These are phyloP conservation scores for Paramisgurnus dabryanus DNA, from an alignment of 2,113 vertebrate genomes.

Conservation along the genomic window DNA sequence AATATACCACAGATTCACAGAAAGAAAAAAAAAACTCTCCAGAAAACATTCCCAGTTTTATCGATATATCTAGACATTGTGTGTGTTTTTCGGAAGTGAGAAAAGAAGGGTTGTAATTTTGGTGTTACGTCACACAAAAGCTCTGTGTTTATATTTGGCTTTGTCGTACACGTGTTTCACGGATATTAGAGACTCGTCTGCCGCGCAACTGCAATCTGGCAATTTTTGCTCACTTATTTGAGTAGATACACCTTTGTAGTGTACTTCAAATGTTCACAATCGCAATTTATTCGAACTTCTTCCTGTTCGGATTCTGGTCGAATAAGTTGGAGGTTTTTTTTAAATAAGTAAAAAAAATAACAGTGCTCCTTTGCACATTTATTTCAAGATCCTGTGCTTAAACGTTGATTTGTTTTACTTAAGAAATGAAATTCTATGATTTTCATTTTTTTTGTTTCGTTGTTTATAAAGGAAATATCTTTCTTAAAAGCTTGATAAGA, in stretches of 20 bases:
- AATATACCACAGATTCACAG: slow-evolving; percentile 65
- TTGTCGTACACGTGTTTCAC: slow-evolving; percentile 59
- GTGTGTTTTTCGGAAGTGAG: slow-evolving; percentile 65
- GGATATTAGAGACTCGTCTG: slow-evolving; percentile 66
- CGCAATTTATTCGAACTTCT: slow-evolving; percentile 46
- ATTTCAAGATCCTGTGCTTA: slow-evolving; percentile 79
- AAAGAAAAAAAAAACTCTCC: slow-evolving; percentile 60
- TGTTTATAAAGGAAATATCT: slow-evolving; percentile 70
- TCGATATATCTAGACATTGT: slow-evolving; percentile 60
- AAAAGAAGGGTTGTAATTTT: slow-evolving; percentile 66
- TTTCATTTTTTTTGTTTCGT: slow-evolving; percentile 69
- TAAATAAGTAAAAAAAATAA: slow-evolving; percentile 53
- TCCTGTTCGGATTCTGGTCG: slow-evolving; percentile 58
- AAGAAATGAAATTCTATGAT: slow-evolving; percentile 70
- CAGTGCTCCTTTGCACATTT: slow-evolving; percentile 80
- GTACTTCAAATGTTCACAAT: slow-evolving; percentile 67
- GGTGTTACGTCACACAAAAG: slow-evolving; percentile 65
- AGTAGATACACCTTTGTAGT: slow-evolving; percentile 60
- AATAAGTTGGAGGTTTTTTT: slow-evolving; percentile 58
- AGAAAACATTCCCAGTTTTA: slow-evolving; percentile 74
- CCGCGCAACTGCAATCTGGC: slow-evolving; percentile 71
- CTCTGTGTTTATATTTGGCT: slow-evolving; percentile 66
- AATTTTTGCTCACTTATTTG: slow-evolving; percentile 64
- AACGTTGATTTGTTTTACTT: slow-evolving; percentile 74
- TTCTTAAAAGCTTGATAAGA: slow-evolving; percentile 76